Percentiles rank a stretch among this genome's conserved stretches.
Conservation (phyloP, 2,113 vertebrate genomes). For the Peromyscus maniculatus region DNA sequence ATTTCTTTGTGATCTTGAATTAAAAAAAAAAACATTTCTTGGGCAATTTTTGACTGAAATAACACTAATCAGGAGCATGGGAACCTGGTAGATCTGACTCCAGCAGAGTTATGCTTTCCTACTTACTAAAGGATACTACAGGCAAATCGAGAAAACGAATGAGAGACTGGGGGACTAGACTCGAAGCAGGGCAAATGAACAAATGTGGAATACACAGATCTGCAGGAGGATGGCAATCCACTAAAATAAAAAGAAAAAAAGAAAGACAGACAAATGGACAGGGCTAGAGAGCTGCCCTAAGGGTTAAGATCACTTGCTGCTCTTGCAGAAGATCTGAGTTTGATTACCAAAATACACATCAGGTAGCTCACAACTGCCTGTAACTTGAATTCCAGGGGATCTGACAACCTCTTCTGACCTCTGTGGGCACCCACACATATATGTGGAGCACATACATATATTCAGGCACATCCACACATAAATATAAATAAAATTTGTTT, state of each 20-base stretch:
- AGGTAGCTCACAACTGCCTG: not conserved
- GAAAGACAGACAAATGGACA: not conserved
- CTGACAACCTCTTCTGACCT: not conserved
- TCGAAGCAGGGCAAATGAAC: not conserved
- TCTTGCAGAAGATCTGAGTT: not conserved
- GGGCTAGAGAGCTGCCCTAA: not conserved
- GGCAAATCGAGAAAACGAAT: not conserved
- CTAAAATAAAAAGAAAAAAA: not conserved
- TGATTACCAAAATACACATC: not conserved
- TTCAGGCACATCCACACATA: not conserved
- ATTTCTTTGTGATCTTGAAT: not conserved
- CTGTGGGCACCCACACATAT: not conserved
- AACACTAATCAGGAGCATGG: not conserved
- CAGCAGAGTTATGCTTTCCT: not conserved
- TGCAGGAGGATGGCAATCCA: not conserved
- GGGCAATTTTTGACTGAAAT: slow-evolving; percentile 8
- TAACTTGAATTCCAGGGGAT: not conserved
- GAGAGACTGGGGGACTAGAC: not conserved
- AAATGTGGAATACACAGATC: not conserved
- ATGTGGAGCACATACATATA: too few relatives aligned
- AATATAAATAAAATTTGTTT: not conserved
- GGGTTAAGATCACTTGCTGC: not conserved
- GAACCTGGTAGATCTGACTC: not conserved
- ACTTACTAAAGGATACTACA: not conserved
- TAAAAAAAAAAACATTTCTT: not conserved